A percentile compares a stretch with the other conserved stretches of the same genome.
phyloP scores from a whole-genome alignment of 1,140 invertebrate species.

The Prorops nasuta region DNA sequence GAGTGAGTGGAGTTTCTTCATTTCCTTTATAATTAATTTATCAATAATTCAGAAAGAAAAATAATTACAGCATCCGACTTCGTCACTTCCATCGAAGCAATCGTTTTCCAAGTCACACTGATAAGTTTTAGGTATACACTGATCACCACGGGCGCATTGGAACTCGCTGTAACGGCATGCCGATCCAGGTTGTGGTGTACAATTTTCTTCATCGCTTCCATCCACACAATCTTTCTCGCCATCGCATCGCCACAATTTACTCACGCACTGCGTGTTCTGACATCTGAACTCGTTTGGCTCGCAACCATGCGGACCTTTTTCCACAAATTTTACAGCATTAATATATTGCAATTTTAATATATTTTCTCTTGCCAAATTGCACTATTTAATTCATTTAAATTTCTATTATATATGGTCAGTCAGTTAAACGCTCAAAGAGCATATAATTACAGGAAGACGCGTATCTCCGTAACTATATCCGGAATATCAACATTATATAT shows the following conservation, averaged over 20 bases:
- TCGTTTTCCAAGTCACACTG: constrained; percentile 90
- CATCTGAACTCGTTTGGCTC: constrained; percentile 94
- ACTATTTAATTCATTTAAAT: too few relatives aligned
- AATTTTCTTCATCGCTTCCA: constrained; percentile 76
- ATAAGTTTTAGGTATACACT: constrained; percentile 91
- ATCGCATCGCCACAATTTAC: constrained; percentile 91
- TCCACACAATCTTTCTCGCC: constrained; percentile 92
- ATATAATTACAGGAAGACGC: too few relatives aligned
- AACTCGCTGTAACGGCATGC: constrained; percentile 81
- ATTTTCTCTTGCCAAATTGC: too few relatives aligned
- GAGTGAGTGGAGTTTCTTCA: too few relatives aligned
- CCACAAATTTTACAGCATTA: too few relatives aligned
- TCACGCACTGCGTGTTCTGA: constrained; percentile 82
- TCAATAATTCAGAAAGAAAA: too few relatives aligned
- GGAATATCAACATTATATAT: too few relatives aligned
- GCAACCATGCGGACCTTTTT: constrained; percentile 69
- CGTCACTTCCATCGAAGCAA: constrained; percentile 86
- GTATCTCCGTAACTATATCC: too few relatives aligned
- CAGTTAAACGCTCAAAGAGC: too few relatives aligned
- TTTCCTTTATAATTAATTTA: too few relatives aligned
- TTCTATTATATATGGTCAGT: too few relatives aligned
- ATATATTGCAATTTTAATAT: too few relatives aligned
- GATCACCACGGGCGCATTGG: constrained; percentile 71
- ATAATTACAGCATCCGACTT: constrained; percentile 84
- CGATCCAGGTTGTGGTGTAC: constrained; percentile 63